Conservation (phyloP, 2,888 invertebrate genomes). For the Drosophila picticornis region DNA sequence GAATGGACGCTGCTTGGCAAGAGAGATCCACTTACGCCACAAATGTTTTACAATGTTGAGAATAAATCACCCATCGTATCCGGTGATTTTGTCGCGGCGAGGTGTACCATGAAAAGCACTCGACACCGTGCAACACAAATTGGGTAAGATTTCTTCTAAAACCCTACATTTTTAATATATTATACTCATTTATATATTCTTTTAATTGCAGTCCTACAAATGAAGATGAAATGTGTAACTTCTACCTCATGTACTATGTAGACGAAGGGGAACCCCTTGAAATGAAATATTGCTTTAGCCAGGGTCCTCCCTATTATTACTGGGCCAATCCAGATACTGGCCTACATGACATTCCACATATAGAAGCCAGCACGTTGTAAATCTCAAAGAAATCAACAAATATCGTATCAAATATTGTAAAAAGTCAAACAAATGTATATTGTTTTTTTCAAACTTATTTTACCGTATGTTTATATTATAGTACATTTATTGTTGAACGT, state of each 20-base stretch:
- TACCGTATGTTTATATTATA: conserved; percentile 41
- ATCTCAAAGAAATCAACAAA: conserved; percentile 30
- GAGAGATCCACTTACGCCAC: conserved; percentile 93
- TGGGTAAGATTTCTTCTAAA: conserved; percentile 87
- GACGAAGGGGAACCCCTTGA: conserved; percentile 90
- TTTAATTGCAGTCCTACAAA: conserved; percentile 89
- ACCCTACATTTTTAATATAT: background rate
- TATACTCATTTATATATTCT: conserved; percentile 39
- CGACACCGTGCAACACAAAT: conserved; percentile 88
- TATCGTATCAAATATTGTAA: conserved; percentile 32
- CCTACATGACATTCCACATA: conserved; percentile 91
- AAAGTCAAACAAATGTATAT: conserved; percentile 71
- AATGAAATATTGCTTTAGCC: conserved; percentile 93
- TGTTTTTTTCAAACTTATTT: conserved; percentile 63
- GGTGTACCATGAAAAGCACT: conserved; percentile 96
- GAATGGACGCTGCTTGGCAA: conserved; percentile 94
- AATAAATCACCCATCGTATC: conserved; percentile 87
- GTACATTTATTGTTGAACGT: conserved; percentile 64
- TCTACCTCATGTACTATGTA: conserved; percentile 97
- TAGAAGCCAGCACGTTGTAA: conserved; percentile 87
- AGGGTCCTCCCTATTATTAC: conserved; percentile 93
- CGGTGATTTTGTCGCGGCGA: conserved; percentile 93
- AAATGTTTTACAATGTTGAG: conserved; percentile 96
- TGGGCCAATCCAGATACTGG: conserved; percentile 90
- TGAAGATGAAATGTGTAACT: conserved; percentile 97